A percentile compares a stretch with the other conserved stretches of the same genome.
Conservation (phyloP, 64 coral and sea anemone genomes). For the Montipora cactus region DNA sequence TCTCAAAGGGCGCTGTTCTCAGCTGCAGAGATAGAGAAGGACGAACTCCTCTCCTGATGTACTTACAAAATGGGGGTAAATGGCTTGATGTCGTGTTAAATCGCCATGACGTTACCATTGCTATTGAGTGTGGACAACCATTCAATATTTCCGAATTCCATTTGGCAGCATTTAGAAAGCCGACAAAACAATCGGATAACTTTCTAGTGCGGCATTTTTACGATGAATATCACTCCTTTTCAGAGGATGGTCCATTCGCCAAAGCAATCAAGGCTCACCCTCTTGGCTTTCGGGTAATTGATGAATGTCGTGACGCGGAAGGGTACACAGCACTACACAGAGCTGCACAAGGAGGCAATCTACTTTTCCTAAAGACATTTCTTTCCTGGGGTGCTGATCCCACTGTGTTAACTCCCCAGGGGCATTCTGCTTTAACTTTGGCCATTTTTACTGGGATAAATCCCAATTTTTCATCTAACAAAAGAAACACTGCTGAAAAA, state of each 20-base stretch:
- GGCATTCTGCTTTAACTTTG: conserved; percentile 22
- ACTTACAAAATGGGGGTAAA: conserved; percentile 8
- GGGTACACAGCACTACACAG: conserved; percentile 72
- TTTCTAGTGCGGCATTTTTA: neutral
- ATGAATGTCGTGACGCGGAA: conserved; percentile 72
- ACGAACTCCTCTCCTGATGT: neutral
- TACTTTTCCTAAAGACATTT: conserved; percentile 39
- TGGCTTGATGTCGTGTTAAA: conserved; percentile 39
- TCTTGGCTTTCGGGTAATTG: conserved; percentile 5
- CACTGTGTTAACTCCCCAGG: neutral
- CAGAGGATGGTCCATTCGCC: conserved; percentile 42
- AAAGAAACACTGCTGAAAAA: neutral
- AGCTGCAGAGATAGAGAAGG: neutral
- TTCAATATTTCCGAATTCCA: conserved; percentile 64
- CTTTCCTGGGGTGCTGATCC: conserved; percentile 53
- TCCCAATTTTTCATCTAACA: too few relatives aligned
- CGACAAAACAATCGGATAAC: conserved; percentile 6
- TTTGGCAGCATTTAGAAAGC: conserved; percentile 34
- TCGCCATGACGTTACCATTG: neutral
- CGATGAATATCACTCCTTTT: neutral
- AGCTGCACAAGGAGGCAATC: conserved; percentile 74
- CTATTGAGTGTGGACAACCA: conserved; percentile 33
- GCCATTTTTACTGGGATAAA: conserved; percentile 4
- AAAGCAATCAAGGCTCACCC: conserved; percentile 77
- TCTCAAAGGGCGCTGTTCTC: neutral